Base-by-base conservation (phyloP, 2,797 vertebrate species). In the Smutsia gigantea region DNA sequence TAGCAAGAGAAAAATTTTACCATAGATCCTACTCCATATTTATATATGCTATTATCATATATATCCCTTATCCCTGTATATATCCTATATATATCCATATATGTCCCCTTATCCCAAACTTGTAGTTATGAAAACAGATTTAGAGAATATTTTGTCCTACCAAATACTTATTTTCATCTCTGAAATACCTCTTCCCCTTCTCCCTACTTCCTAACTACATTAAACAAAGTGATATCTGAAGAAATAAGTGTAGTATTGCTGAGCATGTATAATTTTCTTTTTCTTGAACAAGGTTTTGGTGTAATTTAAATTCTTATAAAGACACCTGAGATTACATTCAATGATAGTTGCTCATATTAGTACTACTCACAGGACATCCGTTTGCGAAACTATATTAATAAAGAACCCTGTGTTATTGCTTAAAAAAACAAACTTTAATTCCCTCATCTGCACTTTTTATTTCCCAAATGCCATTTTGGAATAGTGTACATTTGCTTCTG, bases 141-240 rank as follows among this genome's bases (percentile, higher is more conserved):
- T 46, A 59, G 71, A 79, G 37, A 94, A 64, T 84, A 59, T 29
- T 23, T 66, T 66, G 21, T 53, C 42, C 57, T 88, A 64, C 21
- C n/a, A 91, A 81, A 63, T 88, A 51, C 93, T 87, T 75, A 92
- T 87, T 94, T 94, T 93, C 19, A 72, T 68, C 8, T 49, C 46
- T n/a, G 27, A 49, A 23, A 74, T 21, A 55, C 55, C 2, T 87
- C 29, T 42, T 66, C 15, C 63, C 14, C 15, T 84, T 64, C 81
- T 66, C 21, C 63, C 27, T 93, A 64, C 29, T 53, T 90, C 68
- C 46, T 90, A 51, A 69, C 85, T 77, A 72, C 11, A 51, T 72
- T 42, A 88, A 57, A 63, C 4, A 51, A 75, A 68, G 13, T 59
- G 46, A 17, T 37, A 71, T 9, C 66, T 93, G 53, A 90, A 31